Evolutionary conservation across 2,797 vertebrate species (phyloP), one percentile per base, ranked within the genome.

Genomic region (Sebastes alutus): DNA sequence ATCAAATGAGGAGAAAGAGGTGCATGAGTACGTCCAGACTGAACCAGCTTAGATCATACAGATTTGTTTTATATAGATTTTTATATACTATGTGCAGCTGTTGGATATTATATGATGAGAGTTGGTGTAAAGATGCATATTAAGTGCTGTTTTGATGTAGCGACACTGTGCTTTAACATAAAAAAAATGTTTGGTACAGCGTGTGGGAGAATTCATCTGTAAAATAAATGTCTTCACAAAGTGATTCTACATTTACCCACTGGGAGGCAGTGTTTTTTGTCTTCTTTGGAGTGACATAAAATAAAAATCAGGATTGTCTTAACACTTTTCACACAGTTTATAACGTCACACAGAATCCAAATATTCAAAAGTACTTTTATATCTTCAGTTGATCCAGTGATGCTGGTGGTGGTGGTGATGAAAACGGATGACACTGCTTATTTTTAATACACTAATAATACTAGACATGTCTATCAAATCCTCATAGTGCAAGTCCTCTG

Each of bases 231-330:
- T 69, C 55, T 25, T 60, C 23, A n/a, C 16, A 32, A 12, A 46
- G 58, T 73, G 4, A 58, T 80, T 42, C 61, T 54, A 61, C 16
- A 23, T 62, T 11, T 32, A 22, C 22, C 70, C 83, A 77, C 77
- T 12, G 1, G 75, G 64, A 23, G 73, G 56, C 69, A 69, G 69
- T 13, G 27, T 69, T n/a, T 23, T 72, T 35, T 11, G 7, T 61
- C 4, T 49, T 70, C 60, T 54, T 35, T 33, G 0, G 4, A 67
- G 27, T 56, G 8, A 32, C 14, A 30, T 61, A 49, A 20, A 49
- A 8, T 49, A 49, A 4, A 49, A 49, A 49, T 49, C 18, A 20
- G 46, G 46, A 4, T 49, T 49, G 7, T 20, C 46, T 0, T 1
- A 49, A 49, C 18, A 49, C 16, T 23, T 23, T 56, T 7, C 54